Evolutionary conservation across 1,140 invertebrate genomes (phyloP).

Genomic region (Drosophila santomea): DNA sequence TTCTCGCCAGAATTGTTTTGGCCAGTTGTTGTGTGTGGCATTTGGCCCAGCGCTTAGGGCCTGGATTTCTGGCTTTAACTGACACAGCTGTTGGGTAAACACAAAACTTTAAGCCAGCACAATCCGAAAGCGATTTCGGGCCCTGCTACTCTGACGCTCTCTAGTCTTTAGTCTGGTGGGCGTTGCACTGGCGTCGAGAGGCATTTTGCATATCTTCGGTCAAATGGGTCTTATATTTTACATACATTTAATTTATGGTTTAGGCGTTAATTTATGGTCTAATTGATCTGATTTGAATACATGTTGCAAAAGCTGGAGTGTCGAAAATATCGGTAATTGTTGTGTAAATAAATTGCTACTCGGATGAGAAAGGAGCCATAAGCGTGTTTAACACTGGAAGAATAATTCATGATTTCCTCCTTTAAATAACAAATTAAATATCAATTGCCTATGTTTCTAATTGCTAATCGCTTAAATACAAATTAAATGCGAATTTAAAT

Average conservation of each 20-base stretch:
- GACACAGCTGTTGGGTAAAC: slow-evolving; percentile 46
- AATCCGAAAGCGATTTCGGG: slow-evolving; percentile 56
- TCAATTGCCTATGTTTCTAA: too few species aligned
- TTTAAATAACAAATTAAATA: too few species aligned
- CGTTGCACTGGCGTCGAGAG: slow-evolving; percentile 33
- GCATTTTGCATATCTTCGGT: slow-evolving; percentile 71
- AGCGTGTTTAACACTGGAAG: not conserved
- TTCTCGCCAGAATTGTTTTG: slow-evolving; percentile 38
- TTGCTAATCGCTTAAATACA: too few species aligned
- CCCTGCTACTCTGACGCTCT: slow-evolving; percentile 13
- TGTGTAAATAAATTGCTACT: not conserved
- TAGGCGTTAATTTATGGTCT: slow-evolving; percentile 80
- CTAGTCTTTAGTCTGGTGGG: slow-evolving; percentile 54
- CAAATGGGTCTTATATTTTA: slow-evolving; percentile 72
- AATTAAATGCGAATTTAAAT: too few species aligned
- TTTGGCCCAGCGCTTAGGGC: slow-evolving; percentile 43
- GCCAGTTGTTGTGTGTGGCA: slow-evolving; percentile 25
- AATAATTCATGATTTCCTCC: not conserved
- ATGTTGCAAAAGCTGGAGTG: slow-evolving; percentile 59
- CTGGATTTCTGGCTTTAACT: not conserved
- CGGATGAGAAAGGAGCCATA: slow-evolving; percentile 8
- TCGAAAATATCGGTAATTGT: slow-evolving; percentile 60
- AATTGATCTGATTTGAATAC: slow-evolving; percentile 76
- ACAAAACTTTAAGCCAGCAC: slow-evolving; percentile 53
- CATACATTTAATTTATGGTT: slow-evolving; percentile 76